These are phyloP conservation scores for Scaptomyza polygonia DNA, from an alignment of 2,888 invertebrate genomes.

Conservation along the genomic window DNA sequence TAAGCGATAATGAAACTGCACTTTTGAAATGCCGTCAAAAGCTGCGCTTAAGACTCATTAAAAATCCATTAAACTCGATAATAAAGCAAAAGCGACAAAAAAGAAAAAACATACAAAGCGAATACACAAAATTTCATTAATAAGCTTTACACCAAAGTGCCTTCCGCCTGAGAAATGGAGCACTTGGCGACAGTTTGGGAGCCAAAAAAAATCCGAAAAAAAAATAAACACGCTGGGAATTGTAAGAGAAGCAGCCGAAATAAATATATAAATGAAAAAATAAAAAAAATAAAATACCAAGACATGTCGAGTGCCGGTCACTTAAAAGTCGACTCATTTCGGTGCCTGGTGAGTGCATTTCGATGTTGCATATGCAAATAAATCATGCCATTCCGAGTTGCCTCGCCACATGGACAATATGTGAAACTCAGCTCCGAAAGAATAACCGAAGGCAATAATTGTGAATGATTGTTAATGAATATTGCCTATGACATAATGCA, in stretches of 20 bases:
- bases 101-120: conserved; percentile 26
- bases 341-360: conserved; percentile 69
- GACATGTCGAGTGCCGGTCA: conserved; percentile 61
- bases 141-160: conserved; percentile 66
- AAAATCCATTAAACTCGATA: conserved; percentile 75
- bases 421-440: conserved; percentile 14
- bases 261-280: conserved; percentile 16
- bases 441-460: conserved; percentile 7
- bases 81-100: conserved; percentile 27
- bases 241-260: conserved; percentile 20
- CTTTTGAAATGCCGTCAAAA: conserved; percentile 71
- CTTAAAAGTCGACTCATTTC: conserved; percentile 68
- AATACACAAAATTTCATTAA: conserved; percentile 65
- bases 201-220: conserved; percentile 6
- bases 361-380: conserved; percentile 78
- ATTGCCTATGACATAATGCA: conserved; percentile 12
- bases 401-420: conserved; percentile 29
- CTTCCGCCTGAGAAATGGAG: conserved; percentile 55
- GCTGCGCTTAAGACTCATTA: conserved; percentile 72
- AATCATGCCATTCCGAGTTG: conserved; percentile 56
- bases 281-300: conserved; percentile 1
- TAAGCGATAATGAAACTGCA: conserved; percentile 70
- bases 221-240: conserved; percentile 15
- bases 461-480: conserved; percentile 10
- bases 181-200: conserved; percentile 72